A percentile compares a stretch with the other conserved stretches of the same genome.
phyloP scores from a whole-genome alignment of 2,113 vertebrate species.

The Blennius ocellaris region DNA sequence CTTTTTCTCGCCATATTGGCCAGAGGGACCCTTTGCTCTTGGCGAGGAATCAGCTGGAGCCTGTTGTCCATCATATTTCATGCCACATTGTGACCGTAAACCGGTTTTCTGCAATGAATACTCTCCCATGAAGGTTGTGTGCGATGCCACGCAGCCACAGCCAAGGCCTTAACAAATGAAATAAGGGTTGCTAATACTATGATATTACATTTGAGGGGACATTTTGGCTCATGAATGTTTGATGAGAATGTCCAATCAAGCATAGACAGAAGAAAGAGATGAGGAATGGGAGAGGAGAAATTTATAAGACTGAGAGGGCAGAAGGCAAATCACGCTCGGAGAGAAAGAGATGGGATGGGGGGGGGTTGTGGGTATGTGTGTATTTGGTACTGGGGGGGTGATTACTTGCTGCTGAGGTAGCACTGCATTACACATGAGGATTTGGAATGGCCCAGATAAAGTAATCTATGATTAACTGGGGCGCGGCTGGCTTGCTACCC shows the following conservation, averaged over 20 bases:
- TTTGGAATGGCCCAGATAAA: slow-evolving; percentile 85
- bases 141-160: slow-evolving; percentile 35
- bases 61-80: slow-evolving; percentile 52
- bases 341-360: slow-evolving; percentile 37
- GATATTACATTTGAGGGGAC: slow-evolving; percentile 70
- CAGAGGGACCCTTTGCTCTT: slow-evolving; percentile 19
- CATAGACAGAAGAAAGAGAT: slow-evolving; percentile 64
- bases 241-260: slow-evolving; percentile 76
- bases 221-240: slow-evolving; percentile 74
- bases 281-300: slow-evolving; percentile 50
- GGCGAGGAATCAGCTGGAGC: slow-evolving; percentile 34
- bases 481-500: slow-evolving; percentile 67
- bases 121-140: slow-evolving; percentile 1
- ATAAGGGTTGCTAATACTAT: slow-evolving; percentile 61
- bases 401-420: slow-evolving; percentile 81
- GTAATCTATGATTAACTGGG: slow-evolving; percentile 86
- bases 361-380: slow-evolving; percentile 9
- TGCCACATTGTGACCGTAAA: slow-evolving; percentile 42
- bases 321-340: slow-evolving; percentile 49
- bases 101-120: slow-evolving; percentile 23
- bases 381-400: slow-evolving; percentile 40
- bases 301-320: slow-evolving; percentile 45
- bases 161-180: slow-evolving; percentile 52
- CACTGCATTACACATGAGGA: slow-evolving; percentile 81
- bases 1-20: slow-evolving; percentile 15